A percentile compares a stretch with the other conserved stretches of the same genome.
These are phyloP conservation scores for Triplophysa bombifrons DNA, from an alignment of 2,797 vertebrate genomes.

Conservation along the genomic window DNA sequence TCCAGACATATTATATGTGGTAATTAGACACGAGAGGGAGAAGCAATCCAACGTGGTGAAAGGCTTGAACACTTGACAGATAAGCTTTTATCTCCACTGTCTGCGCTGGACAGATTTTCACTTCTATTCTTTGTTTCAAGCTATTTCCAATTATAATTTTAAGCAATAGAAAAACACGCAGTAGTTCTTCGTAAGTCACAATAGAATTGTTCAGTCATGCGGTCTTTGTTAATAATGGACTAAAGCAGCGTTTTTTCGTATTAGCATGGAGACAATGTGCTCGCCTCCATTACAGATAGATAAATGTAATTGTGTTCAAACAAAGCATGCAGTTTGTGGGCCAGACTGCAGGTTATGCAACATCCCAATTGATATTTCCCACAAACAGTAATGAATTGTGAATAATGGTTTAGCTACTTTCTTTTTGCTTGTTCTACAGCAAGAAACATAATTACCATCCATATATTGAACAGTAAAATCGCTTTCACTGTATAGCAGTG, in stretches of 20 bases:
- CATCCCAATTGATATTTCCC: not conserved
- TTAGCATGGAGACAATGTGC: conserved; percentile 22
- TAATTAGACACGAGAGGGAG: conserved; percentile 17
- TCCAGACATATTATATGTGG: conserved; percentile 31
- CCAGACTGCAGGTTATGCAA: not conserved
- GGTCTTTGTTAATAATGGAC: conserved; percentile 16
- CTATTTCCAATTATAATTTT: conserved; percentile 22
- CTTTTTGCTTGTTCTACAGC: conserved; percentile 4
- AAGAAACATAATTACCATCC: conserved; percentile 21
- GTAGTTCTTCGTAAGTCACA: conserved; percentile 18
- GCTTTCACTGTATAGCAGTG: not conserved
- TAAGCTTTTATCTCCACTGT: conserved; percentile 8
- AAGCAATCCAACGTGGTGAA: conserved; percentile 11
- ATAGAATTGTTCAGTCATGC: conserved; percentile 16
- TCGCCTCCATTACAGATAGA: conserved; percentile 18
- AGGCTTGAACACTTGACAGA: not conserved
- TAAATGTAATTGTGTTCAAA: conserved; percentile 36
- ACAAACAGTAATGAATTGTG: not conserved
- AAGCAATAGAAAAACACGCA: not conserved
- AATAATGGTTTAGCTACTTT: conserved; percentile 19
- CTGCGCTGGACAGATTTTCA: conserved; percentile 13
- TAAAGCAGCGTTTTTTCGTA: not conserved
- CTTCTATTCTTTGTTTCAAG: conserved; percentile 10
- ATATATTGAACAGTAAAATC: not conserved
- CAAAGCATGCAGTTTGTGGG: conserved; percentile 5